Base-by-base conservation (phyloP, 2,113 vertebrate species). In the Chionis minor region DNA sequence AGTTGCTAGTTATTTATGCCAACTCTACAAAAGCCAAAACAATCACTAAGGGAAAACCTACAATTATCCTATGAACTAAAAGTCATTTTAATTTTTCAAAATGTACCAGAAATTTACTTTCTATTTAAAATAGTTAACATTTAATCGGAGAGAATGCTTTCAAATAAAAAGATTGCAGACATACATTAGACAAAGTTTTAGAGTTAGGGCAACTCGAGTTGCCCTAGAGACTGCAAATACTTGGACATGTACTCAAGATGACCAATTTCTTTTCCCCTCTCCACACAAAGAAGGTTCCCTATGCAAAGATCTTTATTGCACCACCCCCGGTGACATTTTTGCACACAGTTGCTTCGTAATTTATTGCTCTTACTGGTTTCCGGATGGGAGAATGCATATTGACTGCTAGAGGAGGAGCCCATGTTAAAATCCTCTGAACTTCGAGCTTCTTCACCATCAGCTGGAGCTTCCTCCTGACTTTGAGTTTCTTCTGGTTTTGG, bases 321-420 rank as follows among this genome's bases (percentile, higher is more conserved):
- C 38, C 19, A 23, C 11, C 13, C 19, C 20, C 9, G 2, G 33
- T 59, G 74, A 75, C 30, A 83, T 49, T 77, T 90, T 42, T 78
- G 70, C 49, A 73, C 35, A n/a, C 9, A 10, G n/a, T 40, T 71
- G 42, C 54, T 72, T 63, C 61, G 33, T 26, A 49, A 33, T 54
- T 42, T 33, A 42, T 19, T 69, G 69, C 32, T 59, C 98, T 97
- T 98, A 99, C 99, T 98, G 26, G 98, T 97, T 95, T 99, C 99
- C 52, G 98, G 94, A 55, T 98, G 97, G 35, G 98, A 98, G 96
- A 99, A 99, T 2, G 99, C 90, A 54, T 99, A 99, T 55, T 99
- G 99, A 97, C 99, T 99, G 97, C 99, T 99, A 52, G 99, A 99
- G 33, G 99, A 99, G 47, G 98, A 99, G 20, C 99, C 99, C 82